These are phyloP conservation scores for Choristoneura fumiferana DNA, from an alignment of 1,140 invertebrate genomes.

Conservation along the genomic window DNA sequence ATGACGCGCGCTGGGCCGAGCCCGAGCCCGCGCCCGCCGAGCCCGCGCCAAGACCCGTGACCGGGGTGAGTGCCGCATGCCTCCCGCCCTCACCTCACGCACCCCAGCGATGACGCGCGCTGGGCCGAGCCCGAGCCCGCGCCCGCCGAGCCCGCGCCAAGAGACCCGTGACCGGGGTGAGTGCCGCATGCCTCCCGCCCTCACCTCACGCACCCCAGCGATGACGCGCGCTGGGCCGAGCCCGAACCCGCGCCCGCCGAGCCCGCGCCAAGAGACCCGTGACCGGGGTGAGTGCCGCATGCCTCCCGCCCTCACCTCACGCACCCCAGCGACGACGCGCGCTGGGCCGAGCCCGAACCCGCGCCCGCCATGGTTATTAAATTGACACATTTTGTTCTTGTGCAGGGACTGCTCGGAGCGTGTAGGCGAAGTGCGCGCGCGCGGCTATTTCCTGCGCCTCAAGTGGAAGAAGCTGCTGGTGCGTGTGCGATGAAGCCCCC, in stretches of 20 bases:
- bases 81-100: conserved; percentile 98
- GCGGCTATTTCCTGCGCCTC: conserved; percentile 12
- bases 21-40: too few relatives aligned
- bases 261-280: not conserved
- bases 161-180: too few relatives aligned
- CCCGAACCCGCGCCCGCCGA: not conserved
- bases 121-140: conserved; percentile 81
- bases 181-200: too few relatives aligned
- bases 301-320: conserved; percentile 87
- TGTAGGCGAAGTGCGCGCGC: not conserved
- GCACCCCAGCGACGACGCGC: conserved; percentile 94
- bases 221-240: too few relatives aligned
- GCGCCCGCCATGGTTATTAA: too few relatives aligned
- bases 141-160: too few relatives aligned
- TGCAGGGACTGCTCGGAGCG: conserved; percentile 6
- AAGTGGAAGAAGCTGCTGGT: conserved; percentile 32
- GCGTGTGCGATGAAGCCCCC: conserved; percentile 25
- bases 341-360: conserved; percentile 83
- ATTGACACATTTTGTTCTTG: not conserved
- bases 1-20: too few relatives aligned
- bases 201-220: too few relatives aligned
- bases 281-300: not conserved
- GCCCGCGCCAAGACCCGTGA: too few relatives aligned
- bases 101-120: conserved; percentile 96
- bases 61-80: too few relatives aligned